Evolutionary conservation across 2,888 invertebrate genomes (phyloP), one percentile per base, ranked within the genome.

Genomic region (Meteorus cinctellus): DNA sequence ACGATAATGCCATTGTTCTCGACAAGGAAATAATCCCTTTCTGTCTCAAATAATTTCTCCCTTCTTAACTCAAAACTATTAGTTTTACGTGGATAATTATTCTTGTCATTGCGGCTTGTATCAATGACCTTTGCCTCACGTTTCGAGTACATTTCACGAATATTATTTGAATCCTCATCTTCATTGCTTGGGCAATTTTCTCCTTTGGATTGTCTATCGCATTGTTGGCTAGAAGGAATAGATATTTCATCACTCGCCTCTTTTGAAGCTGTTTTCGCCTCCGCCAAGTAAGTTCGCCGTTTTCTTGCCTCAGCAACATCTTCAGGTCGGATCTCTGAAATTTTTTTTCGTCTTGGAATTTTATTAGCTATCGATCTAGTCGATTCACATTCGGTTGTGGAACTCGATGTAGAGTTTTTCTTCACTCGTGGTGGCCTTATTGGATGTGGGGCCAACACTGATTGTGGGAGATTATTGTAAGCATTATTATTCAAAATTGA

Each of bases 401-500:
- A 80, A 77, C 84, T 85, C 69, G 82, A 94, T 3, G 90, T 87
- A 1, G 94, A 93, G 78, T 92, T 92, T 77, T 94, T 93, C 87
- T 96, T 96, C 82, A 94, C 94, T 74, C 96, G 92, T 0, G 95
- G 95, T 0, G 96, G 96, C 82, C 96, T 91, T 0, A 94, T 90
- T 0, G 96, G 94, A 24, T 92, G 89, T 4, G 66, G 4, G 0
- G 68, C 45, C 10, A 68, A 45, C 77, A 86, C 12, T 29, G 16
- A 36, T 27, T 68, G 34, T 16, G 48, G 48, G 59, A 55, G 51
- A 51, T 63, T 75, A 14, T 51, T 65, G 60, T 48, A 72, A 51
- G 62, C 55, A 60, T 68, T 65, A 27, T 70, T 19, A 79, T 51
- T 24, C 82, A 77, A 16, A 66, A 78, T 16, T 78, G 79, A 69